Evolutionary conservation across 2,113 vertebrate species (phyloP).

Genomic region (Epinephelus moara): DNA sequence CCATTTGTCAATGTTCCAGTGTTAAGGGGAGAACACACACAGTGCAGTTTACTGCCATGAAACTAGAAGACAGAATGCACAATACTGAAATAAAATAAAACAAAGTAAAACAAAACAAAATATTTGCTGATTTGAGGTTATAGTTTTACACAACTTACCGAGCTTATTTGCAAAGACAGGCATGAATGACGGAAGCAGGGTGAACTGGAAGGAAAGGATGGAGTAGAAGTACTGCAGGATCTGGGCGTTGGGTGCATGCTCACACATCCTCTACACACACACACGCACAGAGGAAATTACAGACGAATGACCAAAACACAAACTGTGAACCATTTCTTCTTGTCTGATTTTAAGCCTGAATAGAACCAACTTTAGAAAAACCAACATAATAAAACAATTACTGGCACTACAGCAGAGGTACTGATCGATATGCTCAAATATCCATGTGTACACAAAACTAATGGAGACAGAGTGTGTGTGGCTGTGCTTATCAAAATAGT

Average conservation of each 20-base stretch:
- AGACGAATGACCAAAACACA: conserved; percentile 20
- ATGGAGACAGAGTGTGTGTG: conserved; percentile 32
- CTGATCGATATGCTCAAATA: conserved; percentile 18
- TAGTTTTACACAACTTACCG: conserved; percentile 82
- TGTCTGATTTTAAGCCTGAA: conserved; percentile 4
- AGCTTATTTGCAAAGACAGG: conserved; percentile 91
- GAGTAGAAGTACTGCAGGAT: conserved; percentile 90
- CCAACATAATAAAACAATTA: conserved; percentile 8
- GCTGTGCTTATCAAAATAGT: conserved; percentile 39
- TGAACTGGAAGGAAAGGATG: conserved; percentile 87
- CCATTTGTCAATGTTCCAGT: background rate
- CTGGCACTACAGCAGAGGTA: background rate
- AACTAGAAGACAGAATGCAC: background rate
- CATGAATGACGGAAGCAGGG: conserved; percentile 86
- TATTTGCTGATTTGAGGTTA: background rate
- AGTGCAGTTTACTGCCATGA: background rate
- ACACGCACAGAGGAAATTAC: conserved; percentile 23
- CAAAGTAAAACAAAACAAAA: too few relatives aligned
- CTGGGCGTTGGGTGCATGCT: conserved; percentile 79
- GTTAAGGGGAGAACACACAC: background rate
- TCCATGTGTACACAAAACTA: conserved; percentile 21
- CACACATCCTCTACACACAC: conserved; percentile 85
- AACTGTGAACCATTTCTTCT: conserved; percentile 1
- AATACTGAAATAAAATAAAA: background rate
- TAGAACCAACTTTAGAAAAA: conserved; percentile 7